Base-by-base conservation (phyloP, 2,797 vertebrate genomes). In the Fistularia tabacaria region DNA sequence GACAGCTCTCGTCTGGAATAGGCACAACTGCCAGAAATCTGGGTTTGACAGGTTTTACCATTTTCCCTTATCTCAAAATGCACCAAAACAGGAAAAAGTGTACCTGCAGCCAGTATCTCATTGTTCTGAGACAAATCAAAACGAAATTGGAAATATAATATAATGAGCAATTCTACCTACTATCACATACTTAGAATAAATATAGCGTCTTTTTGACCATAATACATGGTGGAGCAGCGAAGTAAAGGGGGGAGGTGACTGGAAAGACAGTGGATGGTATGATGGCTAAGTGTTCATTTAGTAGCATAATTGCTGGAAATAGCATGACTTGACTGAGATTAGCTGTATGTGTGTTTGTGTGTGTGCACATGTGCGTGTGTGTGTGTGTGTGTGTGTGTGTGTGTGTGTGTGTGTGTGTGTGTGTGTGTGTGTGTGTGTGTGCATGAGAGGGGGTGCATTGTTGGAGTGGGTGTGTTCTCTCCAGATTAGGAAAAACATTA, bases 221-320 rank as follows among this genome's bases (percentile, higher is more conserved):
- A 25, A 5, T 25, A 25, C 25, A 25, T 25, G 25, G 25, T 6
- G 47, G 44, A 54, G 62, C 54, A 62, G 52, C 38, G 51, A 53
- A 72, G 36, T 54, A 49, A 8, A 57, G 65, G 66, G 53, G 44
- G 63, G 60, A 3, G 5, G 5, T 25, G 25, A 25, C 25, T 25
- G 25, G 25, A 25, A 25, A 25, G 5, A 25, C n/a, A 25, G 25
- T 25, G 25, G 25, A 25, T 25, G 2, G 65, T 75, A n/a, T n/a
- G n/a, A n/a, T n/a, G n/a, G n/a, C n/a, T 71, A 73, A 77, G 54
- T 72, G 69, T 75, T 67, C 54, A 57, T 74, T 76, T 76, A 59
- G 62, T 49, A 45, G 71, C 56, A 51, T 77, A 79, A 79, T 81
- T 71, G 67, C 63, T 66, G 55, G 50, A 25, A 74, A 64, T 47